phyloP scores from a whole-genome alignment of 2,797 vertebrate species.

The Apogon talboti region DNA sequence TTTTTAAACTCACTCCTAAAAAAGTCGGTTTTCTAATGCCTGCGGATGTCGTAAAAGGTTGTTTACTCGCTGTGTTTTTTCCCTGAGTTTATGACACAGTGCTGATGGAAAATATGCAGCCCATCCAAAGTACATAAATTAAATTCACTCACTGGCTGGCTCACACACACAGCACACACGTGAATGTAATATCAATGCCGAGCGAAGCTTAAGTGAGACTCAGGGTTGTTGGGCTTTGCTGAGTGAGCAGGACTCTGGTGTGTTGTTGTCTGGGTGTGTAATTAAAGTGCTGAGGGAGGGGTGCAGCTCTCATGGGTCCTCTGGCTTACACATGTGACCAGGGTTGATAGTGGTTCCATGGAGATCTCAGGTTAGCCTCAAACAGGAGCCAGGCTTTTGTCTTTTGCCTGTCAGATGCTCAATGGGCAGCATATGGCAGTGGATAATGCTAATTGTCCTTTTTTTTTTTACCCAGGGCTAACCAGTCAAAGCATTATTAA shows the following conservation, averaged over 20 bases:
- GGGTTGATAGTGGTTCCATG: conserved; percentile 76
- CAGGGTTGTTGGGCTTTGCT: conserved; percentile 65
- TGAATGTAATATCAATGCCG: conserved; percentile 41
- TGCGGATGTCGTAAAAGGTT: conserved; percentile 23
- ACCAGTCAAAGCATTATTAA: conserved; percentile 87
- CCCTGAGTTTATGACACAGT: conserved; percentile 17
- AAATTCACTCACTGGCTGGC: conserved; percentile 8
- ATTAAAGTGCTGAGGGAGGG: conserved; percentile 77
- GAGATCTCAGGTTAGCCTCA: conserved; percentile 85
- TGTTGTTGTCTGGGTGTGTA: conserved; percentile 77
- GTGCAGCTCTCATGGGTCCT: conserved; percentile 75
- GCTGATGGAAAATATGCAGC: conserved; percentile 49
- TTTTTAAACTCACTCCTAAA: conserved; percentile 30
- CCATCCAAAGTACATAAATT: conserved; percentile 33
- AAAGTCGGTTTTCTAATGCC: conserved; percentile 9
- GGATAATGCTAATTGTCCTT: conserved; percentile 88
- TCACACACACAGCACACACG: conserved; percentile 27
- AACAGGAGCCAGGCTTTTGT: conserved; percentile 79
- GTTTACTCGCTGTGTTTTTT: conserved; percentile 39
- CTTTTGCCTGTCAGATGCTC: conserved; percentile 80
- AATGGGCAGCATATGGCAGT: conserved; percentile 87
- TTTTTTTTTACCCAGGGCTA: conserved; percentile 78
- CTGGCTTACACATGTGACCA: conserved; percentile 81
- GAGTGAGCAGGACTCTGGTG: conserved; percentile 69
- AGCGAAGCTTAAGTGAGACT: conserved; percentile 48